Evolutionary conservation across 1,140 invertebrate species (phyloP).

Genomic region (Drosophila busckii): DNA sequence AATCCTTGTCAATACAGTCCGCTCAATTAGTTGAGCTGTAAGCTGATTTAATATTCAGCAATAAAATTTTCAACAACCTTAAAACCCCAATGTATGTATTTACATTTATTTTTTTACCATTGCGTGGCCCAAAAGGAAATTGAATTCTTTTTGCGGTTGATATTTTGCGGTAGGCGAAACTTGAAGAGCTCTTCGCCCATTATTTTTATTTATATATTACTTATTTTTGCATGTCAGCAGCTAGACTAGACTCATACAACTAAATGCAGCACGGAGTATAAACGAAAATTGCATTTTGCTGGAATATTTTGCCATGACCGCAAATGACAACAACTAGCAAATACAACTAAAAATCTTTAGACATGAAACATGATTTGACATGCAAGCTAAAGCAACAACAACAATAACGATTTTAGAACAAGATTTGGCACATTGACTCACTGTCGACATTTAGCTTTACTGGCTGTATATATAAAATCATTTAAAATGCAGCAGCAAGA

Average conservation of each 20-base stretch:
- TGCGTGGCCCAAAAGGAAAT: constrained; percentile 14
- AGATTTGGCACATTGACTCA: constrained; percentile 13
- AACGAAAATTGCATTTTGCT: constrained; percentile 21
- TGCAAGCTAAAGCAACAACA: constrained; percentile 9
- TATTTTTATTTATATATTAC: no score
- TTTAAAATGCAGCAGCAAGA: no score
- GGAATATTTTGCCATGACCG: constrained; percentile 11
- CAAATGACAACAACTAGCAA: constrained; percentile 8
- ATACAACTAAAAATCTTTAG: constrained; percentile 6
- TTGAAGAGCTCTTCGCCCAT: constrained; percentile 1
- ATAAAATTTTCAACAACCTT: no score
- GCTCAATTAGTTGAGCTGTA: no score
- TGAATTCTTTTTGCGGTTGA: constrained; percentile 22
- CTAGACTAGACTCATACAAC: background rate
- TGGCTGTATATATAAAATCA: no score
- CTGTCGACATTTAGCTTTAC: constrained; percentile 13
- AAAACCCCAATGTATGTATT: background rate
- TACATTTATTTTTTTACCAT: background rate
- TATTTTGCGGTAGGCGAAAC: constrained; percentile 11
- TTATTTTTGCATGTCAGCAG: constrained; percentile 19
- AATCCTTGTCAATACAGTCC: no score
- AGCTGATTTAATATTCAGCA: no score
- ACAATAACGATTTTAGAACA: constrained; percentile 15
- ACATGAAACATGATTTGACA: constrained; percentile 11
- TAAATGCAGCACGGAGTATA: background rate